Base-by-base conservation (phyloP, 1,140 invertebrate genomes). In the Latrodectus geometricus region DNA sequence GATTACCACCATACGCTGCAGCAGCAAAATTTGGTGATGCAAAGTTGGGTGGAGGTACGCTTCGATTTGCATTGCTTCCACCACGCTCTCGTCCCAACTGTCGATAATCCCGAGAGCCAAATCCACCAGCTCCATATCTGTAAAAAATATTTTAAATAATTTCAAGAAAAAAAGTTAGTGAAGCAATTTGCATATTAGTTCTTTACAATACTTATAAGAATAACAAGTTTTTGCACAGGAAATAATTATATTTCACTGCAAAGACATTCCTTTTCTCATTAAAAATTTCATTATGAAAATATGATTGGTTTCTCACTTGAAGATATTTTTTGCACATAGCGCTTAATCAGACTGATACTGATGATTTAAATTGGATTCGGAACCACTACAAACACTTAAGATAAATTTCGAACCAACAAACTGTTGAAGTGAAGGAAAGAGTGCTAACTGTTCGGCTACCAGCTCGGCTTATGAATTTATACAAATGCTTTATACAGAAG, bases 61-160 rank as follows among this genome's bases (percentile, higher is more conserved):
- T 82, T 9, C 80, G 84, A 50, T 50, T 76, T 14, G 61, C 82
- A 78, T 80, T 77, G 23, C 72, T 54, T 75, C 77, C 79, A 21
- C 77, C 77, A 49, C 84, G 84, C 50, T 88, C 88, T 79, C 82
- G 82, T 23, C 90, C 88, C 88, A 96, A 95, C 83, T 92, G 92
- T 91, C 97, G 96, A 92, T 97, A 98, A 94, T 98, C 97, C 87
- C 96, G 93, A 11, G 96, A 95, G 68, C 95, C 96, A 91, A 98
- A 97, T 48, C 95, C 95, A 83, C 90, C 90, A 78, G 88, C 80
- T 66, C 89, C 89, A 87, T 90, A 91, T 77, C 90, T 90, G 74
- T 50, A 88, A 83, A 52, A 82, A 70, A 79, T 8, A 66, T 35
- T 35, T 35, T 35, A 35, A 35, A 35, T 35, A 35, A 35, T 35